Base-by-base conservation (phyloP, 2,888 invertebrate genomes). In the Xestobium rufovillosum region DNA sequence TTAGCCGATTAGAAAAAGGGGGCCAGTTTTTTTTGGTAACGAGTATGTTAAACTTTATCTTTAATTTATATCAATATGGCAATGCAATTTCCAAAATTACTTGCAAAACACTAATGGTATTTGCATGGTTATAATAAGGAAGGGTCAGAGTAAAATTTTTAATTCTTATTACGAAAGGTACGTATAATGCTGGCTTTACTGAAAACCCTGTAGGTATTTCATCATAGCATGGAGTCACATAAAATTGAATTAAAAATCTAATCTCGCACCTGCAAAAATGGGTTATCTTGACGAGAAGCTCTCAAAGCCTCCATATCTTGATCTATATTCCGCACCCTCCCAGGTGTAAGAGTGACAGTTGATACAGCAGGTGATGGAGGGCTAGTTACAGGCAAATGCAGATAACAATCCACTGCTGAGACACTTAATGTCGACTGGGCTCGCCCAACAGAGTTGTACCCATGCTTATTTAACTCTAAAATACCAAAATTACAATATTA, bases 301-400 rank as follows among this genome's bases (percentile, higher is more conserved):
- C 85, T 72, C 27, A 87, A 68, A 14, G 84, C 82, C 61, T 86
- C 84, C 84, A 87, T 86, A 57, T 87, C 87, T 65, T 83, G 82
- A 54, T 84, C 83, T 54, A 84, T 82, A 64, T 84, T 83, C 49
- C 83, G 71, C 43, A 80, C 79, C 46, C 83, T 70, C 12, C 83
- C 83, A 32, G 83, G 83, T 48, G 82, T 82, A 47, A 82, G 62
- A 26, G 82, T 73, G 42, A 82, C 70, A 33, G 80, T 76, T 19
- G 83, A 76, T 47, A 73, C 65, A 34, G 75, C 71, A 29, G 75
- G 74, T 29, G 73, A 73, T 14, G 74, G 63, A 25, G 63, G 61
- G 35, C 52, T 52, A 33, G 56, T 57, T 25, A 55, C 57, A 27
- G 65, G 62, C 36, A 64, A 50, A 44, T 58, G 56, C 42, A 65